A percentile compares a stretch with the other conserved stretches of the same genome.
phyloP scores from a whole-genome alignment of 2,888 invertebrate species.

The Philopedon plagiatum region DNA sequence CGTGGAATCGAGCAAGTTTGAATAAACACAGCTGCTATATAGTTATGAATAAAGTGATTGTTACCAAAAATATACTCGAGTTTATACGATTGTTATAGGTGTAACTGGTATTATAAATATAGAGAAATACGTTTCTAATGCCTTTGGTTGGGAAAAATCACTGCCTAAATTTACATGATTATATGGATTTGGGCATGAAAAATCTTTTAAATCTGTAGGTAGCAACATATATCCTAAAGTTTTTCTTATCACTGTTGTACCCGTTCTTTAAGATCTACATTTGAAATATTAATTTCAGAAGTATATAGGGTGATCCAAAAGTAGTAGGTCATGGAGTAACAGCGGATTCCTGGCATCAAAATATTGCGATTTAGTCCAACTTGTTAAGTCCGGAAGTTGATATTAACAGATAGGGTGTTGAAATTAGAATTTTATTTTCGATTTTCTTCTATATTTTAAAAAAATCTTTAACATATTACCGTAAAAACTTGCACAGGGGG shows the following conservation, averaged over 20 bases:
- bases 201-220: background rate
- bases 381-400: too few relatives aligned
- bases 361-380: too few relatives aligned
- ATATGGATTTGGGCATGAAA: background rate
- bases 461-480: too few relatives aligned
- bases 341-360: too few relatives aligned
- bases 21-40: conserved; percentile 35
- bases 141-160: conserved; percentile 9
- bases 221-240: background rate
- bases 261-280: too few relatives aligned
- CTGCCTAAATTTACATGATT: conserved; percentile 14
- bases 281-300: too few relatives aligned
- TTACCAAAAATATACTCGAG: conserved; percentile 27
- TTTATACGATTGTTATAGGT: background rate
- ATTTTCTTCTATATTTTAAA: too few relatives aligned
- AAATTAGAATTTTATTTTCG: too few relatives aligned
- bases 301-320: too few relatives aligned
- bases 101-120: background rate
- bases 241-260: background rate
- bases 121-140: background rate
- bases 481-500: too few relatives aligned
- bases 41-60: conserved; percentile 39
- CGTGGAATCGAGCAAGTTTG: conserved; percentile 31
- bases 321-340: too few relatives aligned
- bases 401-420: too few relatives aligned